Percentiles rank a stretch among this genome's conserved stretches.
Evolutionary conservation across 2,113 vertebrate species (phyloP).

Genomic region (Centrocercus urophasianus): DNA sequence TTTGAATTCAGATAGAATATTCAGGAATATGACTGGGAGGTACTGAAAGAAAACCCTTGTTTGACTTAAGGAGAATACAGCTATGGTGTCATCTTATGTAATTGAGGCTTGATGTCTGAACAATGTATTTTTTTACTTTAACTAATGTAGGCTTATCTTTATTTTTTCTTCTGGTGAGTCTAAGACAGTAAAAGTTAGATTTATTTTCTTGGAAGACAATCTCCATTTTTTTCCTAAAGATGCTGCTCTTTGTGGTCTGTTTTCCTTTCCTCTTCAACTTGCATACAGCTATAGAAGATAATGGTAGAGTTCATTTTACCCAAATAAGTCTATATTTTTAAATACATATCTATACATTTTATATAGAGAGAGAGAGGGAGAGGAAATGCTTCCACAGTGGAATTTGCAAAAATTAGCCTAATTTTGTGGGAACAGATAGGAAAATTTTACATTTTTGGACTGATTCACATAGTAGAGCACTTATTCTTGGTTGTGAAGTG

Average conservation of each 20-base stretch:
- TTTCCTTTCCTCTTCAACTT: background rate
- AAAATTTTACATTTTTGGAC: background rate
- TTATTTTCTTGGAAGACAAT: background rate
- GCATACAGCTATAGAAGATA: background rate
- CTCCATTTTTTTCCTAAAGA: background rate
- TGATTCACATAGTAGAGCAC: background rate
- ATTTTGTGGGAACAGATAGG: background rate
- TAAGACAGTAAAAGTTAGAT: background rate
- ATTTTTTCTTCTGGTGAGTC: background rate
- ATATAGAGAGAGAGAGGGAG: background rate
- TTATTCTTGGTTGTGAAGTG: background rate
- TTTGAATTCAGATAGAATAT: background rate
- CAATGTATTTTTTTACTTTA: background rate
- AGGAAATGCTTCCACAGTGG: background rate
- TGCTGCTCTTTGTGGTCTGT: background rate
- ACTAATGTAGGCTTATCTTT: background rate
- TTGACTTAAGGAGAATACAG: background rate
- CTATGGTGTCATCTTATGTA: background rate
- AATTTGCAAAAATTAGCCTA: background rate
- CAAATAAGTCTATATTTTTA: rapidly evolving
- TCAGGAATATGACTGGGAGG: background rate
- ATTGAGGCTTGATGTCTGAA: background rate
- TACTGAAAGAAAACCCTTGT: background rate
- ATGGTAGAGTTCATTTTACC: background rate
- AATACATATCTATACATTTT: background rate